Evolutionary conservation across 2,113 vertebrate genomes (phyloP).

Genomic region (Perca fluviatilis): DNA sequence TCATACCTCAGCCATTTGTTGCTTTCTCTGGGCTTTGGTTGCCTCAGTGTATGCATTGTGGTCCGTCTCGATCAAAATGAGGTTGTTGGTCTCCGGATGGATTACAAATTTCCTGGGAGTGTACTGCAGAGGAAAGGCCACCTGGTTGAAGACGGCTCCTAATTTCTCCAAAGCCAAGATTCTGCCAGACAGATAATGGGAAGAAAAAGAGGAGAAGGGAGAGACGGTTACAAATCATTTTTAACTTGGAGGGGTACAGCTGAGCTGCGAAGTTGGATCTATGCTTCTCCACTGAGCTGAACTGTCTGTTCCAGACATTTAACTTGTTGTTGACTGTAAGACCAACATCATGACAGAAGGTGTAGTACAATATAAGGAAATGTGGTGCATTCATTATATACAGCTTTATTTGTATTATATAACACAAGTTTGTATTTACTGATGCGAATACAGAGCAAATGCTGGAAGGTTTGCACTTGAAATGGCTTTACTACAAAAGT

Average conservation of each 20-base stretch:
- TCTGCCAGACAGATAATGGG: slow-evolving; percentile 75
- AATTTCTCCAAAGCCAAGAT: slow-evolving; percentile 98
- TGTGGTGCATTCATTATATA: background rate
- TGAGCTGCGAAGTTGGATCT: background rate
- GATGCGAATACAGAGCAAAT: background rate
- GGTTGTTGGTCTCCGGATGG: slow-evolving; percentile 96
- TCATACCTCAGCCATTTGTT: slow-evolving; percentile 98
- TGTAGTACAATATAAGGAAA: background rate
- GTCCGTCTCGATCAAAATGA: slow-evolving; percentile 97
- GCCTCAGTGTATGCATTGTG: slow-evolving; percentile 99
- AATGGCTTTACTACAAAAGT: background rate
- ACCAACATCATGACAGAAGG: background rate
- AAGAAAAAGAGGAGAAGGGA: background rate
- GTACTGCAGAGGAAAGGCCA: slow-evolving; percentile 96
- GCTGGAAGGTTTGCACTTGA: background rate
- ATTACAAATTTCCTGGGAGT: slow-evolving; percentile 98
- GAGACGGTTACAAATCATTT: background rate
- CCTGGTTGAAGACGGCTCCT: slow-evolving; percentile 98
- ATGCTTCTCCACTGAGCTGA: background rate
- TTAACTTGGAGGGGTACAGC: too few relatives aligned
- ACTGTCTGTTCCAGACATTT: background rate
- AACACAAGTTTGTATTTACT: background rate
- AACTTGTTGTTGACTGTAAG: background rate
- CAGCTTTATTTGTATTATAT: too few relatives aligned
- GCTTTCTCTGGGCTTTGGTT: slow-evolving; percentile 98